Base-by-base conservation (phyloP, 2,888 invertebrate genomes). In the Diaphora mendica region DNA sequence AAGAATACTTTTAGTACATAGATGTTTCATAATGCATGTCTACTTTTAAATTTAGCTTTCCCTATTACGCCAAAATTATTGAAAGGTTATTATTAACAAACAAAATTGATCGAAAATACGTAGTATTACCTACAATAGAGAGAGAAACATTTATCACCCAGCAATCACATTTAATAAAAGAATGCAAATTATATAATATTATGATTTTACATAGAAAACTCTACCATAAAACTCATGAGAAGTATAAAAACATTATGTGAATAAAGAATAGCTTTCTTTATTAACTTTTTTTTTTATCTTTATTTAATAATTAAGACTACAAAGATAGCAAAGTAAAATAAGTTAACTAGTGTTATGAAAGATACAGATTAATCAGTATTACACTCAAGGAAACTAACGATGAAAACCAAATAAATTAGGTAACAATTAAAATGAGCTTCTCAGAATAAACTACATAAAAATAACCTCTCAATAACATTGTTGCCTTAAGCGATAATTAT, bases 401-500 rank as follows among this genome's bases (percentile, higher is more conserved):
- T 68, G 65, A 78, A 75, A 84, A 77, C 76, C 72, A 82, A 79
- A 83, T 80, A 76, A 84, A 83, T 83, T 80, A 79, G 80, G 77
- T 66, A 82, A 82, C 77, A 83, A 83, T 84, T 83, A 82, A 83
- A 83, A 81, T 81, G 81, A 83, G 79, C 76, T 83, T 75, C 83
- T 83, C 77, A 80, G 72, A 51, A 85, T 77, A 81, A 78, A 82
- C 76, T 69, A 74, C 72, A 75, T 66, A 75, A 78, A 79, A 78
- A 78, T 76, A 74, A 85, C 80, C 73, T 74, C 78, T 78, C 77
- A 82, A 80, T 79, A 85, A 82, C 76, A 78, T 72, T 69, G 64
- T 11, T 71, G 82, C 85, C 77, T 72, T 78, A 80, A 78, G 84
- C 84, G 78, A 77, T 85, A 85, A 84, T 84, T 84, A 83, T 84